Conservation (phyloP, 92 coral and sea anemone genomes). For the Phymanthus crucifer region DNA sequence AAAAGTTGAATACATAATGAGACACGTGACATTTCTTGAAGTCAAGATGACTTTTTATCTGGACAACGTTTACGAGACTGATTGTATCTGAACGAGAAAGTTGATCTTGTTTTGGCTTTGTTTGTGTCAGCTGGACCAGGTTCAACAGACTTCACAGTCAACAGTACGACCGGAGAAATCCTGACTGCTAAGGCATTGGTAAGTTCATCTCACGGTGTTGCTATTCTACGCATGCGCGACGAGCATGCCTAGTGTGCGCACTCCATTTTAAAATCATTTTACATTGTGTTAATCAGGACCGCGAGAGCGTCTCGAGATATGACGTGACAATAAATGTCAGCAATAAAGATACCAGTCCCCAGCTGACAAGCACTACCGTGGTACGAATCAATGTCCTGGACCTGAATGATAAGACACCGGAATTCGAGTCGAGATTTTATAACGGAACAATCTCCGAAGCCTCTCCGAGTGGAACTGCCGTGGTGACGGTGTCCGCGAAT, state of each 20-base stretch:
- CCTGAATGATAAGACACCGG: conserved; percentile 82
- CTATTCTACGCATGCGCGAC: not conserved
- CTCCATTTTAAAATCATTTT: not conserved
- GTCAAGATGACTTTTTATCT: no score
- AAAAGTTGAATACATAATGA: no score
- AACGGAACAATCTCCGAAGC: conserved; percentile 78
- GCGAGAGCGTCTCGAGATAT: conserved; percentile 63
- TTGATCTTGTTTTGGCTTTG: not conserved
- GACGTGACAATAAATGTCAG: conserved; percentile 66
- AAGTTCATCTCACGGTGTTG: not conserved
- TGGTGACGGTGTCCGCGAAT: conserved; percentile 78
- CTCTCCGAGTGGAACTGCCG: conserved; percentile 69
- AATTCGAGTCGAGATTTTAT: conserved; percentile 66
- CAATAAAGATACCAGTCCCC: conserved; percentile 74
- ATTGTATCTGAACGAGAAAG: no score
- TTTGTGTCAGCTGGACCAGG: conserved; percentile 71
- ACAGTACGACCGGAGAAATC: conserved; percentile 66
- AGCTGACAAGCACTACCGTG: conserved; percentile 61
- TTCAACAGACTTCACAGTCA: conserved; percentile 42
- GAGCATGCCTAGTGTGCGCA: not conserved
- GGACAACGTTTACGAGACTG: no score
- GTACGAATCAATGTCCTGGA: conserved; percentile 74
- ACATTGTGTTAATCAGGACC: conserved; percentile 55
- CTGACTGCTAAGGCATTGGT: conserved; percentile 72
- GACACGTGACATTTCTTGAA: no score